Evolutionary conservation across 2,113 vertebrate species (phyloP).

Genomic region (Rattus rattus): DNA sequence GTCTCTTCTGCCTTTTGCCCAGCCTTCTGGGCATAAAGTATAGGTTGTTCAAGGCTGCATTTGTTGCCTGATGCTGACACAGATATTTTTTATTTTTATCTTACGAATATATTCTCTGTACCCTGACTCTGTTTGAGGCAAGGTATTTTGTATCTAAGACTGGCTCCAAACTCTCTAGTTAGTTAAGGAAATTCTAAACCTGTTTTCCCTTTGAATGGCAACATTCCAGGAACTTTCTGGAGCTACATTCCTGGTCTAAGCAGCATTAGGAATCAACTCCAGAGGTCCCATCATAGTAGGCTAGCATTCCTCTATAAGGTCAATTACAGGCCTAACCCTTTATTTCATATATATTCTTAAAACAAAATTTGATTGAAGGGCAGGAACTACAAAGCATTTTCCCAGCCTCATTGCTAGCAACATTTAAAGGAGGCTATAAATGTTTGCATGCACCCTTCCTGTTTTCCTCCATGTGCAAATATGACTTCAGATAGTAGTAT

Average conservation of each 20-base stretch:
- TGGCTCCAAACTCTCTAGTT: background rate
- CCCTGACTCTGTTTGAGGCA: background rate
- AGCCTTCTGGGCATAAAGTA: background rate
- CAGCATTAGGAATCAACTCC: background rate
- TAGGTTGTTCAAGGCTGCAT: background rate
- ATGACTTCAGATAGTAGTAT: constrained; percentile 15
- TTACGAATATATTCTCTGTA: background rate
- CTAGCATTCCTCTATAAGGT: background rate
- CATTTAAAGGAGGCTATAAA: background rate
- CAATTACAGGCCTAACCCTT: background rate
- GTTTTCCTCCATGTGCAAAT: background rate
- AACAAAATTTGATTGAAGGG: background rate
- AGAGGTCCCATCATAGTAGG: background rate
- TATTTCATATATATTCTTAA: background rate
- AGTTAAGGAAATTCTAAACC: background rate
- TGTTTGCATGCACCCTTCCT: background rate
- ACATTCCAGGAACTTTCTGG: no score
- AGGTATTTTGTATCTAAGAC: background rate
- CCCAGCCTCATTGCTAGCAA: background rate
- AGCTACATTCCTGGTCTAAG: background rate
- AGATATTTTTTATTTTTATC: background rate
- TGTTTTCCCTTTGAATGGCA: no score
- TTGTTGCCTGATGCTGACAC: background rate
- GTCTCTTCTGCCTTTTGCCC: background rate
- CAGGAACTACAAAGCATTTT: background rate